Base-by-base conservation (phyloP, 1,140 invertebrate species). In the Lasaia peninsularis region DNA sequence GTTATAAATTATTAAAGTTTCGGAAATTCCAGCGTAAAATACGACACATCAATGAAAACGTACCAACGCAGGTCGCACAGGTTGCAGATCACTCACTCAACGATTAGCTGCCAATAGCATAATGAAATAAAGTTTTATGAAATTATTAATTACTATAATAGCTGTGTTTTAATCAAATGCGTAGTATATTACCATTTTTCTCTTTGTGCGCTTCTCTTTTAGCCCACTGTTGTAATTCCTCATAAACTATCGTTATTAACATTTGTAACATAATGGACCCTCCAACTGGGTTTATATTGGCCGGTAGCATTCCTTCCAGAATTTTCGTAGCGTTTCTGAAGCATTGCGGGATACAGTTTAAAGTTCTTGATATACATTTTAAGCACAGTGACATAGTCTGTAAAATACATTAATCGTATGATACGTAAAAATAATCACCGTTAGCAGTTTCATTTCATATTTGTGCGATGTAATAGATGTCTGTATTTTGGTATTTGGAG, bases 231-330 rank as follows among this genome's bases (percentile, higher is more conserved):
- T 92, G 77, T 2, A 92, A 67, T 58, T 92, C 90, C 28, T 91
- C 91, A 63, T 93, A 93, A 0, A 91, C 67, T 1, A 91, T 84
- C 16, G 90, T 91, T 7, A 92, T 86, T 44, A 93, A 76, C 60
- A 93, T 90, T 79, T 96, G 95, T 11, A 95, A 72, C 0, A 95
- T 65, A 2, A 94, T 91, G 0, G 93, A 94, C 9, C 92, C 93
- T 1, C 92, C 91, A 0, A 93, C 89, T 3, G 91, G 94, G 52
- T 82, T 91, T 12, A 92, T 90, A 69, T 93, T 92, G 0, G 93
- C 91, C 0, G 94, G 93, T 9, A 95, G 79, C 3, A 91, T 90
- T 16, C 92, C 91, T 66, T 94, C 91, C 21, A 96, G 75, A 0
- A 92, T 73, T 0, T 85, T 70, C 0, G 91, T 86, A 0, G 91